Base-by-base conservation (phyloP, 2,797 vertebrate species). In the Chelon labrosus region DNA sequence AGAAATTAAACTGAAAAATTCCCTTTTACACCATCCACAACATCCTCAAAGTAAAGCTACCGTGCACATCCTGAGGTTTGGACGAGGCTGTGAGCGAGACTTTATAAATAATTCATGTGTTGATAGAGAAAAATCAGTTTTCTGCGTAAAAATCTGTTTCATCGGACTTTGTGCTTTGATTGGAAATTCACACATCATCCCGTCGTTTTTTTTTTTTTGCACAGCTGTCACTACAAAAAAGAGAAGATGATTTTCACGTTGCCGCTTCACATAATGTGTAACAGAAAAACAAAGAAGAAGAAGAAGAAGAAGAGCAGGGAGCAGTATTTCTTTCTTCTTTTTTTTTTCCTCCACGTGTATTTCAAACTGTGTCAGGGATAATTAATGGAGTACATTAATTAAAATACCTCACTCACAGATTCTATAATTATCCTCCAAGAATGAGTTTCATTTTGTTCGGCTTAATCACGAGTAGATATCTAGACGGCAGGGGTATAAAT, bases 381-480 rank as follows among this genome's bases (percentile, higher is more conserved):
- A 80, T 74, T 62, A 78, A 83, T 76, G 59, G 10, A 52, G 13
- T 0, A 1, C 13, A 78, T 87, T 80, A 77, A 80, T 86, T 54
- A 79, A 69, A 74, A 67, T 22, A 72, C 63, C 57, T 73, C 68
- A 47, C 52, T 39, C 53, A 16, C 25, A 17, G 44, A 20, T 39
- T 82, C 77, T 71, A 66, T 27, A 70, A 61, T 77, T 76, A 70
- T 52, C 58, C 55, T 39, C 19, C 31, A 71, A 51, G 11, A 68
- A 64, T 52, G 49, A 5, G 27, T 55, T 65, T 56, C n/a, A 37
- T 71, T 66, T 55, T 38, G 47, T 55, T 42, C 16, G 73, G 76
- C 65, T 62, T 65, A 63, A 57, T 75, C 42, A 70, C 0, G 44
- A 50, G 25, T 13, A 47, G 39, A 58, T 42, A 39, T 39, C 55